Evolutionary conservation across 2,113 vertebrate species (phyloP), one percentile per base, ranked within the genome.

Genomic region (Saimiri boliviensis): DNA sequence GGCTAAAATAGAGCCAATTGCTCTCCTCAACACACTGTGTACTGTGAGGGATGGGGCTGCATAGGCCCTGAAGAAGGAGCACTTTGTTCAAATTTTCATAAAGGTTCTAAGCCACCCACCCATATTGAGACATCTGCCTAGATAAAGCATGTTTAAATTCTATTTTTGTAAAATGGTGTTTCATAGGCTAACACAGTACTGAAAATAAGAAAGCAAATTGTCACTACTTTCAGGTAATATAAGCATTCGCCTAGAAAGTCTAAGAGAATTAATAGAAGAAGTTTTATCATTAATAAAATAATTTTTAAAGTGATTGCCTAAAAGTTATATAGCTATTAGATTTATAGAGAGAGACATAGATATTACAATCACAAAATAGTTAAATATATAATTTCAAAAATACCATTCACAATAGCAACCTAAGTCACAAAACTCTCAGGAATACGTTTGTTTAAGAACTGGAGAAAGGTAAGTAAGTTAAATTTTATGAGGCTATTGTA

Each of bases 231-330:
- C 42, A 42, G 17, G 81, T 79, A 63, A 27, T 73, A 35, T 16
- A 52, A 92, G 37, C 71, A 7, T 54, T 68, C 56, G 85, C 56
- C 7, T 60, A 63, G 14, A 93, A 96, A 83, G 80, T 86, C 35
- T 25, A 81, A 93, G 20, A 74, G 37, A 92, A 96, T 89, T 66
- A 91, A 70, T 25, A 80, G 5, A 56, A 93, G 90, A 92, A 40
- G 5, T 21, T 42, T 85, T 45, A 13, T 45, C n/a, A 56, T 89
- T 93, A 82, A 96, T 56, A 86, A 90, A 87, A 45, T 49, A 85
- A 80, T 54, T 83, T 71, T 45, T 32, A 91, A 94, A 89, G 58
- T 68, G 25, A 58, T 37, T 49, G 30, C 17, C 93, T 68, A 79
- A 8, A 92, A 83, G 40, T 13, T 77, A 54, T 73, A 58, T 23